Conservation (phyloP, 2,888 invertebrate genomes). For the Helicoverpa assulta region DNA sequence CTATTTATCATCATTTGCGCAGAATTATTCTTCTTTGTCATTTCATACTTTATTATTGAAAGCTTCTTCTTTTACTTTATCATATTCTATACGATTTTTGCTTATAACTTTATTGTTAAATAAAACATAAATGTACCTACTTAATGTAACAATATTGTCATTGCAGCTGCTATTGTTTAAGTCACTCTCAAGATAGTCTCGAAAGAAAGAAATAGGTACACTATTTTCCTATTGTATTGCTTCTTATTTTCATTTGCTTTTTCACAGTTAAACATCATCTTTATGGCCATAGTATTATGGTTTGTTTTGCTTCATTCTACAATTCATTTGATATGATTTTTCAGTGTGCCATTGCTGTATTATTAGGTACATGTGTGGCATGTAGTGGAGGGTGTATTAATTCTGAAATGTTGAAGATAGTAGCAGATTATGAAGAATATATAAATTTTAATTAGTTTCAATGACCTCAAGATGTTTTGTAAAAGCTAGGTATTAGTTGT, state of each 20-base stretch:
- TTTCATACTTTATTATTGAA: constrained; percentile 9
- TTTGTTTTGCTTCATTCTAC: constrained; percentile 60
- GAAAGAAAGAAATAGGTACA: constrained; percentile 85
- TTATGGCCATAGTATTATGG: constrained; percentile 46
- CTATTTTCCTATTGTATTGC: constrained; percentile 80
- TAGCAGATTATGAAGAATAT: constrained; percentile 6
- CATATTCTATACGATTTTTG: constrained; percentile 10
- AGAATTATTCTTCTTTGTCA: constrained; percentile 1
- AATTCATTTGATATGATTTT: constrained; percentile 48
- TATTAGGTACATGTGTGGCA: constrained; percentile 27
- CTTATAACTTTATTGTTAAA: constrained; percentile 25
- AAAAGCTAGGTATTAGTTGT: background rate
- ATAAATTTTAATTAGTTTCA: background rate
- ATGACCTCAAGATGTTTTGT: background rate
- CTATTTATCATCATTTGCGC: constrained; percentile 16
- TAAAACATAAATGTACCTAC: constrained; percentile 69
- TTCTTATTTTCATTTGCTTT: constrained; percentile 77
- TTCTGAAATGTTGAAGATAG: constrained; percentile 45
- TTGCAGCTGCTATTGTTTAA: constrained; percentile 90
- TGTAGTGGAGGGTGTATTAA: constrained; percentile 47
- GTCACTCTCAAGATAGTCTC: constrained; percentile 88
- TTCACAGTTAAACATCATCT: constrained; percentile 54
- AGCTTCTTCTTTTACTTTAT: constrained; percentile 41
- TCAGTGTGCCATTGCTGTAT: constrained; percentile 44
- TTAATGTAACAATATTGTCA: constrained; percentile 79